Percentiles rank a stretch among this genome's conserved stretches.
Conservation (phyloP, 2,888 invertebrate genomes). For the Macropis europaea region DNA sequence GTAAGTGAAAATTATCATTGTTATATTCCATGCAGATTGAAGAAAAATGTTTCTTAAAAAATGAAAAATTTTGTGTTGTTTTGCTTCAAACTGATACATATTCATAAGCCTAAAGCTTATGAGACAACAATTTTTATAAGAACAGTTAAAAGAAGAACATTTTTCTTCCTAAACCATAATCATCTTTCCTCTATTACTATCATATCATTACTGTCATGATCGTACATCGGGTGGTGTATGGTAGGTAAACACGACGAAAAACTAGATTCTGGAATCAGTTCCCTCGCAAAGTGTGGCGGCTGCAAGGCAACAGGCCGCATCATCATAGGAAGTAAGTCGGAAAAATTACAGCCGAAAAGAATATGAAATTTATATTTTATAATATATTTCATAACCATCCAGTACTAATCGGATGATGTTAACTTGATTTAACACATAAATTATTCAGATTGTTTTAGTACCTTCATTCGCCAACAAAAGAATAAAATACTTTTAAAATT, state of each 20-base stretch:
- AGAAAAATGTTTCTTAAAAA: conserved; percentile 59
- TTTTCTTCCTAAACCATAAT: conserved; percentile 53
- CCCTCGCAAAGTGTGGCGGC: conserved; percentile 78
- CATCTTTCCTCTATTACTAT: conserved; percentile 68
- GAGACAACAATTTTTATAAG: neutral
- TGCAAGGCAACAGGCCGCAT: conserved; percentile 79
- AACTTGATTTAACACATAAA: conserved; percentile 56
- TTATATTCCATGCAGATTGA: conserved; percentile 36
- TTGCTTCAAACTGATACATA: neutral
- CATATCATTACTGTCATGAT: conserved; percentile 78
- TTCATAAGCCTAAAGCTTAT: neutral
- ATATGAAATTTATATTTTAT: conserved; percentile 65
- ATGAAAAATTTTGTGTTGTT: neutral
- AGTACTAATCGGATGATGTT: conserved; percentile 67
- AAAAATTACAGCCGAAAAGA: conserved; percentile 72
- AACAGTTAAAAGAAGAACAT: conserved; percentile 39
- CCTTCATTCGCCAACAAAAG: neutral
- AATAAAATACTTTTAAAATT: neutral
- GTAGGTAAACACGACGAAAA: conserved; percentile 79
- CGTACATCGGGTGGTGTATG: conserved; percentile 78
- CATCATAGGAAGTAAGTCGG: conserved; percentile 79
- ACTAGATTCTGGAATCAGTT: conserved; percentile 78
- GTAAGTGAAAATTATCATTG: conserved; percentile 72
- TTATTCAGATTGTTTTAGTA: neutral
- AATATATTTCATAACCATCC: conserved; percentile 47